A percentile compares a stretch with the other conserved stretches of the same genome.
Conservation (phyloP, 1,140 invertebrate genomes). For the Musca vetustissima region DNA sequence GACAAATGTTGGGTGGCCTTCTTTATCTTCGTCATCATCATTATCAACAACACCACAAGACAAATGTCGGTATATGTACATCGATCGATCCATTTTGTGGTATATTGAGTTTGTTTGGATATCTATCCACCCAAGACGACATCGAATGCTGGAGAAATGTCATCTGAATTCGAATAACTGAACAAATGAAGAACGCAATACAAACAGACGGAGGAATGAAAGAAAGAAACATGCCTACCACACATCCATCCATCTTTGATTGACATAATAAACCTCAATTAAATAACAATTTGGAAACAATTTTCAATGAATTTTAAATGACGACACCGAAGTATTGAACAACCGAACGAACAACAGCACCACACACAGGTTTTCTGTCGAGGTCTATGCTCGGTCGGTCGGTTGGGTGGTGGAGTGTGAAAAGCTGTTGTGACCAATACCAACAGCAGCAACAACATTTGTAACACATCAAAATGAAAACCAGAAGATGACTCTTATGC, state of each 20-base stretch:
- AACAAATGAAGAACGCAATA: neutral
- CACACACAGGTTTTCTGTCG: too few species aligned
- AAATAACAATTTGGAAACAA: constrained; percentile 24
- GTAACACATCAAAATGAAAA: neutral
- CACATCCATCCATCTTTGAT: neutral
- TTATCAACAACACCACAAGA: too few species aligned
- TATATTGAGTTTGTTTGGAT: too few species aligned
- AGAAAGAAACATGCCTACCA: neutral
- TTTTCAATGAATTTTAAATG: constrained; percentile 23
- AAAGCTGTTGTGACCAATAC: neutral
- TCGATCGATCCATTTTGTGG: too few species aligned
- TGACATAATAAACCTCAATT: constrained; percentile 24
- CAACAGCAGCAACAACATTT: neutral
- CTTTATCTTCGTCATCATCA: too few species aligned
- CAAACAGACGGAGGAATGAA: too few species aligned
- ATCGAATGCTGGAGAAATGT: neutral
- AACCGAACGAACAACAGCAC: too few species aligned
- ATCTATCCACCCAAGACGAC: neutral
- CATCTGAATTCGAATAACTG: neutral
- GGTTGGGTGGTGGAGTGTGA: neutral
- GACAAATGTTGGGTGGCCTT: too few species aligned
- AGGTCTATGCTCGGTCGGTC: too few species aligned
- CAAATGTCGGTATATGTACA: too few species aligned
- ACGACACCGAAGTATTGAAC: too few species aligned
- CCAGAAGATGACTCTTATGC: neutral